Conservation (phyloP, 2,888 invertebrate genomes). For the Endomychus coccineus region DNA sequence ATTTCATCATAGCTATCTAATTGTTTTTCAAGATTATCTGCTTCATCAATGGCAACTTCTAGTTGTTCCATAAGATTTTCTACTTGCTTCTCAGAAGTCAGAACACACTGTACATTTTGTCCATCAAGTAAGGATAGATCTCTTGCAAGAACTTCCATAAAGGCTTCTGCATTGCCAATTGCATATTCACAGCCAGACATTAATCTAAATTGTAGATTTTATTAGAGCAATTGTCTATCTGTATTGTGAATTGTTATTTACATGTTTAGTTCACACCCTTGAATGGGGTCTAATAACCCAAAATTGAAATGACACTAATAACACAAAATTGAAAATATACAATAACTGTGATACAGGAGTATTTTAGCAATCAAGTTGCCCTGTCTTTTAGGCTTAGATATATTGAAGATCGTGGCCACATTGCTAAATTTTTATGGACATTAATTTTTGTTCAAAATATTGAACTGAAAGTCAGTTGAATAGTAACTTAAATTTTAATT, state of each 20-base stretch:
- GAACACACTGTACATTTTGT: conserved; percentile 85
- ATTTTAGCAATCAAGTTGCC: too few species aligned
- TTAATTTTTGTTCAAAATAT: too few species aligned
- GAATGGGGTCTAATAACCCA: too few species aligned
- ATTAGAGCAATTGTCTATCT: neutral
- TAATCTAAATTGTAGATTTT: conserved; percentile 46
- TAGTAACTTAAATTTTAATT: too few species aligned
- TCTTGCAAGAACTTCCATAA: conserved; percentile 70
- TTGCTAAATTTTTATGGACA: too few species aligned
- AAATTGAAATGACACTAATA: too few species aligned
- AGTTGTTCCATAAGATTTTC: conserved; percentile 69
- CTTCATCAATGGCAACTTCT: conserved; percentile 69
- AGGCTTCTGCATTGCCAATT: conserved; percentile 78
- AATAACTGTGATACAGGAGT: too few species aligned
- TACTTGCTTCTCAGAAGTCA: conserved; percentile 82
- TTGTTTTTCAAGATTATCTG: conserved; percentile 63
- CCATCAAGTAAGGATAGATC: conserved; percentile 82
- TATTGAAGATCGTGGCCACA: too few species aligned
- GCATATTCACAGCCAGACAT: conserved; percentile 81
- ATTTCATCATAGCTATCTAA: conserved; percentile 75
- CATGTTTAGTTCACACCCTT: too few species aligned
- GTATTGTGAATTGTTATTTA: neutral
- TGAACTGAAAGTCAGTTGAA: too few species aligned
- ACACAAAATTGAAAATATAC: too few species aligned
- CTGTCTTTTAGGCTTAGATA: too few species aligned